Base-by-base conservation (phyloP, 2,113 vertebrate species). In the Megaleporinus macrocephalus region DNA sequence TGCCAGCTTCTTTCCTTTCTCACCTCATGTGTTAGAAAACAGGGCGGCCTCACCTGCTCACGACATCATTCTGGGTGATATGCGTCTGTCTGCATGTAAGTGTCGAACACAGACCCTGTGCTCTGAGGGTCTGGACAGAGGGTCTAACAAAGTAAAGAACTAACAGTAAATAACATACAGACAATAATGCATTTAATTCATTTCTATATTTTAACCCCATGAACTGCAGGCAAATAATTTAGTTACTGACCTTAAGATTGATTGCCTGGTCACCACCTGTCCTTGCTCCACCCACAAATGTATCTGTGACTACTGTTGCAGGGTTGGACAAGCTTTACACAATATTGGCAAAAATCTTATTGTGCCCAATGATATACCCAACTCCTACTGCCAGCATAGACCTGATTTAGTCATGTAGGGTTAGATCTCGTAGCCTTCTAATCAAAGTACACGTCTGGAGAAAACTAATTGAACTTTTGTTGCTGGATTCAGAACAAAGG, bases 81-180 rank as follows among this genome's bases (percentile, higher is more conserved):
- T 70, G 66, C 26, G 16, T 75, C 47, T 73, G 57, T 27, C 30
- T 70, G 44, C 66, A 66, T 71, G 66, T 65, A 65, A 76, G 74
- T 44, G 18, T 79, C 69, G 77, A 73, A 87, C 86, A 76, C 87
- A 91, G 87, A 91, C 89, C 89, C 89, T 36, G 78, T 79, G 79
- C 80, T 49, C 74, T 73, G 18, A 72, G 68, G n/a, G n/a, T n/a
- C 27, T 59, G 82, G 27, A 76, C 62, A 74, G 57, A 53, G 74
- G 44, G 63, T 79, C 71, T 53, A 33, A 73, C 55, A 20, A 27
- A 79, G 36, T 63, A 29, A 65, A 53, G 49, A 47, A 62, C 12
- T 49, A 36, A 16, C 49, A 36, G 16, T 26, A 9, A 18, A 15
- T 18, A 51, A 18, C 14, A 16, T 18, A 15, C 1, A 49, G 4